phyloP scores from a whole-genome alignment of 2,888 invertebrate species.

The Hemaris fuciformis region DNA sequence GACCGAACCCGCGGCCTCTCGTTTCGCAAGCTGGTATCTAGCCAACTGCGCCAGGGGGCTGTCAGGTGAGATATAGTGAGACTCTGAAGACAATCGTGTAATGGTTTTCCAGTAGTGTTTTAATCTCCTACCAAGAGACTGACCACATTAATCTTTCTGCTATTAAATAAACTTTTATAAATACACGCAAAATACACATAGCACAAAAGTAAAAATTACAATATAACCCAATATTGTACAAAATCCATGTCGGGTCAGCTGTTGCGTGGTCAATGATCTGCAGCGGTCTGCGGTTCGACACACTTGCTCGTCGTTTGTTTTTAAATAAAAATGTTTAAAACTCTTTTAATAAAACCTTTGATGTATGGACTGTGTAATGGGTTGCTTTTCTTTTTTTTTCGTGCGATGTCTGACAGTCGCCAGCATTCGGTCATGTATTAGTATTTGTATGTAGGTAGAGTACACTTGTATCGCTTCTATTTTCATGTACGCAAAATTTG shows the following conservation, averaged over 20 bases:
- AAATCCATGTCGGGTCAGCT: background rate
- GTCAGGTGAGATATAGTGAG: no score
- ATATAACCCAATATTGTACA: background rate
- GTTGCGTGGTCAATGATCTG: background rate
- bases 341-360: background rate
- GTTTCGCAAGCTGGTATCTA: no score
- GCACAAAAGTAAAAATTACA: background rate
- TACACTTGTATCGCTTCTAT: background rate
- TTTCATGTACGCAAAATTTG: background rate
- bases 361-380: background rate
- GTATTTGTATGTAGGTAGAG: no score
- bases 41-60: no score
- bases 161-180: no score
- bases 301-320: background rate
- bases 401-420: background rate
- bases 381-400: background rate
- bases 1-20: no score
- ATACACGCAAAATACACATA: background rate
- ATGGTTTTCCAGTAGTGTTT: no score
- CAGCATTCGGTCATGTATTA: no score
- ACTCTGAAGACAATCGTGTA: no score
- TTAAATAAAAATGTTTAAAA: background rate
- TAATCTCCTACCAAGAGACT: no score
- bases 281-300: background rate
- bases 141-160: no score